These are phyloP conservation scores for Dissostichus mawsoni DNA, from an alignment of 2,113 vertebrate species.

Conservation along the genomic window DNA sequence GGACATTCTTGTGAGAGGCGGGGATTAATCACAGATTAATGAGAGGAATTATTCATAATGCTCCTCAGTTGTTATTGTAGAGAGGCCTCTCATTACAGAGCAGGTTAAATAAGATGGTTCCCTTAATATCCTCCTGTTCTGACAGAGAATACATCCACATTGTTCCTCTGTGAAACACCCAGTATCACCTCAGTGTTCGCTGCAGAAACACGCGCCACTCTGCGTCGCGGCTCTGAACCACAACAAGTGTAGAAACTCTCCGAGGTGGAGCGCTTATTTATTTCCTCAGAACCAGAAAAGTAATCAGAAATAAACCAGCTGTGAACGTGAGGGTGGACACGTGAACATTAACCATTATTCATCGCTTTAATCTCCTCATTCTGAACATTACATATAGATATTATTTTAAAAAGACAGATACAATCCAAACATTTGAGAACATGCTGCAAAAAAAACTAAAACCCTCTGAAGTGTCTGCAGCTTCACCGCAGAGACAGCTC, in stretches of 20 bases:
- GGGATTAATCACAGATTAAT: slow-evolving; percentile 88
- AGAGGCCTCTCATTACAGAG: slow-evolving; percentile 84
- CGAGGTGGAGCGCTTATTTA: slow-evolving; percentile 22
- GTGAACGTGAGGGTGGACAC: slow-evolving; percentile 3
- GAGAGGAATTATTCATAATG: slow-evolving; percentile 86
- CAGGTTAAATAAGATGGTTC: slow-evolving; percentile 84
- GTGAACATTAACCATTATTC: background rate
- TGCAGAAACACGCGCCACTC: slow-evolving; percentile 39
- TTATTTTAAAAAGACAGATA: background rate
- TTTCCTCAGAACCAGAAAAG: background rate
- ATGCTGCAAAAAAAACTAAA: background rate
- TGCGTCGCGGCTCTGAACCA: slow-evolving; percentile 53
- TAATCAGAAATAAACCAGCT: slow-evolving; percentile 37
- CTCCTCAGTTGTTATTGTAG: slow-evolving; percentile 84
- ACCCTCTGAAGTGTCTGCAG: slow-evolving; percentile 1
- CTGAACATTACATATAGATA: background rate
- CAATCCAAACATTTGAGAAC: slow-evolving; percentile 11
- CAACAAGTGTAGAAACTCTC: slow-evolving; percentile 27
- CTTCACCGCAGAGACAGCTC: background rate
- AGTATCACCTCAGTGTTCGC: slow-evolving; percentile 51
- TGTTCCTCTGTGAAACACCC: slow-evolving; percentile 27
- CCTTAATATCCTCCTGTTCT: slow-evolving; percentile 75
- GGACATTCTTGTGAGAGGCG: slow-evolving; percentile 83
- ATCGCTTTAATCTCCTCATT: slow-evolving; percentile 5
- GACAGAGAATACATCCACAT: slow-evolving; percentile 33